phyloP scores from a whole-genome alignment of 2,888 invertebrate genomes.

The Icerya purchasi region DNA sequence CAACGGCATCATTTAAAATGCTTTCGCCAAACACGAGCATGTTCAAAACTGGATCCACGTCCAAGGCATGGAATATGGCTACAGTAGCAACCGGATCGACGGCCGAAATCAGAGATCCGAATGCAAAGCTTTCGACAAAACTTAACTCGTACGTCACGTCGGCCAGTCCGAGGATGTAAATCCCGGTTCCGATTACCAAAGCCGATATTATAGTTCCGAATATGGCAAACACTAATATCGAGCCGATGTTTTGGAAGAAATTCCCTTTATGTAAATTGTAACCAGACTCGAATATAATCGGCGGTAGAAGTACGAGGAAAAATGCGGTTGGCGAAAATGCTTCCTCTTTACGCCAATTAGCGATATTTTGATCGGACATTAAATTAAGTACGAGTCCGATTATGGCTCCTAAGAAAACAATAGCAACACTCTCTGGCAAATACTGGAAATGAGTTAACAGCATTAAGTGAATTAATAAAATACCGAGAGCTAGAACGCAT shows the following conservation, averaged over 20 bases:
- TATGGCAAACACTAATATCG: slow-evolving; percentile 91
- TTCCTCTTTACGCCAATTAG: slow-evolving; percentile 92
- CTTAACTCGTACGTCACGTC: slow-evolving; percentile 76
- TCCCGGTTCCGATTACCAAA: slow-evolving; percentile 84
- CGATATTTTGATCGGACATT: slow-evolving; percentile 67
- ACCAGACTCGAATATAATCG: slow-evolving; percentile 97
- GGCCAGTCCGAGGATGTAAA: slow-evolving; percentile 81
- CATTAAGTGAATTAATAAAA: slow-evolving; percentile 82
- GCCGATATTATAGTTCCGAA: slow-evolving; percentile 94
- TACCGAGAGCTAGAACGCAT: slow-evolving; percentile 81
- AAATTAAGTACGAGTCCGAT: slow-evolving; percentile 80
- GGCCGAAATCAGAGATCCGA: slow-evolving; percentile 92
- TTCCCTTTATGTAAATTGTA: slow-evolving; percentile 97
- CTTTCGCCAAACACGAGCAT: slow-evolving; percentile 96
- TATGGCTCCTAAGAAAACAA: slow-evolving; percentile 80
- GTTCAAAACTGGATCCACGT: slow-evolving; percentile 91
- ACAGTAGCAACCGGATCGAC: slow-evolving; percentile 98
- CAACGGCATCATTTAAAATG: slow-evolving; percentile 92
- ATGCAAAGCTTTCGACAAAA: slow-evolving; percentile 94
- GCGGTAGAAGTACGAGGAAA: slow-evolving; percentile 85
- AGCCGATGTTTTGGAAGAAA: slow-evolving; percentile 90
- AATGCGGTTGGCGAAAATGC: slow-evolving; percentile 96
- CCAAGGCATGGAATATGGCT: slow-evolving; percentile 92
- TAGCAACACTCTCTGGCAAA: slow-evolving; percentile 91
- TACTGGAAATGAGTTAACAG: slow-evolving; percentile 89